Evolutionary conservation across 2,797 vertebrate species (phyloP).

Genomic region (Perdix hodgsoniae): DNA sequence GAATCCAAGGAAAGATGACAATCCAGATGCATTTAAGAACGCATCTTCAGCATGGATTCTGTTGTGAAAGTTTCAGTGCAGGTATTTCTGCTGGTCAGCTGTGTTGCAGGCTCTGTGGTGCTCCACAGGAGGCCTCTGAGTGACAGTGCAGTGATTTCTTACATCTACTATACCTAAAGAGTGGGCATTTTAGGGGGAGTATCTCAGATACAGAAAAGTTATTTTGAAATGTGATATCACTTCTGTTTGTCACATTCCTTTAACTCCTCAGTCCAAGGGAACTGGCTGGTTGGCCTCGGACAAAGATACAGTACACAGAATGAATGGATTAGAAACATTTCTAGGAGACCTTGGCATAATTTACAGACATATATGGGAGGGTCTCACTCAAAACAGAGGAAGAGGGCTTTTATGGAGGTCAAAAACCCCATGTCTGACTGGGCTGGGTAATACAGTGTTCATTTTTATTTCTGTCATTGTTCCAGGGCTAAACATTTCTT

Average conservation of each 20-base stretch:
- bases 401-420: slow-evolving; percentile 58
- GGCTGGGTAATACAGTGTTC: slow-evolving; percentile 18
- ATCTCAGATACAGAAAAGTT: neutral
- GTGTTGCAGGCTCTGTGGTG: neutral
- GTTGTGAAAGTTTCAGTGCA: neutral
- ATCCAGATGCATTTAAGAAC: neutral
- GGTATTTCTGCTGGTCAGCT: neutral
- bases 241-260: slow-evolving; percentile 4
- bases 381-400: slow-evolving; percentile 46
- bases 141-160: neutral
- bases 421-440: slow-evolving; percentile 43
- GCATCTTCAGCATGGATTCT: neutral
- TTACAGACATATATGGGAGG: slow-evolving; percentile 27
- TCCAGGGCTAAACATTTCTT: slow-evolving; percentile 40
- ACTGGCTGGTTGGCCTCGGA: neutral
- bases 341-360: slow-evolving; percentile 38
- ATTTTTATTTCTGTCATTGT: slow-evolving; percentile 57
- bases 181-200: neutral
- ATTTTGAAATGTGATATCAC: neutral
- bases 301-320: slow-evolving; percentile 1
- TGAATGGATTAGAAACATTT: slow-evolving; percentile 42
- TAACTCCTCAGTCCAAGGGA: neutral
- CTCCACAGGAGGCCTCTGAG: neutral
- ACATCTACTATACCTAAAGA: neutral
- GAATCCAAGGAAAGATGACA: neutral